Evolutionary conservation across 2,888 invertebrate genomes (phyloP).

Genomic region (Agonopterix arenella): DNA sequence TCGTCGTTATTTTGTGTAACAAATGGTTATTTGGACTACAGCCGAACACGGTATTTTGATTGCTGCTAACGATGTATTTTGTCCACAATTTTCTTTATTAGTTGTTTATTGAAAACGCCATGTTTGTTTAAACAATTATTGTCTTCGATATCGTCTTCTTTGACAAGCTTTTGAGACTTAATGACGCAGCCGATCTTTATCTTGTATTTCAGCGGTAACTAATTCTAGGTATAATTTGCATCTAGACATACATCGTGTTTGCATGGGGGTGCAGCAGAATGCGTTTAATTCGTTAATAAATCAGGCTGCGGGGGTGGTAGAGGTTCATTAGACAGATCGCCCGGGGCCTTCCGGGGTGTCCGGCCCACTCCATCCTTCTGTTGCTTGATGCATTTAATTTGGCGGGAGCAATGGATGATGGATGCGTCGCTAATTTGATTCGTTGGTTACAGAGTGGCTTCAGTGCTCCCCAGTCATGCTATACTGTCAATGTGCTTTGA

Average conservation of each 20-base stretch:
- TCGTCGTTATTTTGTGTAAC: too few relatives aligned
- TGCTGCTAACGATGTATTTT: too few relatives aligned
- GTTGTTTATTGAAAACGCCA: too few relatives aligned
- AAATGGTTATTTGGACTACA: neutral
- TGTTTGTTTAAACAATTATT: too few relatives aligned
- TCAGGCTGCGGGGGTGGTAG: slow-evolving; percentile 65
- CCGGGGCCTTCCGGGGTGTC: slow-evolving; percentile 65
- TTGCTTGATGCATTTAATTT: slow-evolving; percentile 61
- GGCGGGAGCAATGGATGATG: slow-evolving; percentile 49
- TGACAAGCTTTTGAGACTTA: too few relatives aligned
- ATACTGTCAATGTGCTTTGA: neutral
- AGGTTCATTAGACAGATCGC: slow-evolving; percentile 74
- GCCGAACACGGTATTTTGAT: too few relatives aligned
- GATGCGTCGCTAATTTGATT: slow-evolving; percentile 45
- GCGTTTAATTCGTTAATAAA: slow-evolving; percentile 77
- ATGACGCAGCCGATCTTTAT: too few relatives aligned
- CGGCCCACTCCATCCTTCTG: slow-evolving; percentile 52
- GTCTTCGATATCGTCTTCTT: too few relatives aligned
- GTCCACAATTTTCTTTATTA: too few relatives aligned
- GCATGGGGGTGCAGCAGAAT: slow-evolving; percentile 60
- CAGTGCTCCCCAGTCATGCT: neutral
- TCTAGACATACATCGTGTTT: slow-evolving; percentile 12
- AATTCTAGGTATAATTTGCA: slow-evolving; percentile 1
- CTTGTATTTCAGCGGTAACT: too few relatives aligned
- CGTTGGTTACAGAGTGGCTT: slow-evolving; percentile 14